A percentile compares a stretch with the other conserved stretches of the same genome.
These are phyloP conservation scores for Tachycineta bicolor DNA, from an alignment of 2,113 vertebrate genomes.

Conservation along the genomic window DNA sequence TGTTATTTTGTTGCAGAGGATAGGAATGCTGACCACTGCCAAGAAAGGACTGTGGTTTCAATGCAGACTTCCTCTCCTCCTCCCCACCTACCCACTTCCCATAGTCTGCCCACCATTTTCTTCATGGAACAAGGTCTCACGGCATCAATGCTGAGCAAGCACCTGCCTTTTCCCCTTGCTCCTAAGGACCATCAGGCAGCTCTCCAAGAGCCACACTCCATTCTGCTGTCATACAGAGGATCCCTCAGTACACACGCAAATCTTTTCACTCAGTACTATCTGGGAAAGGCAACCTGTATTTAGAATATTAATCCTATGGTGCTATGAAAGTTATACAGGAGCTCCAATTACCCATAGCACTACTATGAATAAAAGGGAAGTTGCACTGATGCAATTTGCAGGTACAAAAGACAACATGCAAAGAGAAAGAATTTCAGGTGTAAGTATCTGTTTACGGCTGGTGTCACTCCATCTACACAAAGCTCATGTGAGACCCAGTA, in stretches of 20 bases:
- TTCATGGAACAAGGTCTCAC: neutral
- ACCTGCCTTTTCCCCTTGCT: neutral
- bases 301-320: neutral
- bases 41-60: neutral
- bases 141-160: neutral
- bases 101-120: neutral
- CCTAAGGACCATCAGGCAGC: neutral
- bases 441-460: neutral
- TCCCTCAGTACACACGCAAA: neutral
- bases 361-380: neutral
- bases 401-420: neutral
- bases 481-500: accelerated
- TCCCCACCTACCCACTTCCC: neutral
- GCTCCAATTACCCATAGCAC: neutral
- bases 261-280: neutral
- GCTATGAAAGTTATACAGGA: neutral
- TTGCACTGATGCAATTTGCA: neutral
- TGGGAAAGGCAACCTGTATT: neutral
- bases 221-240: accelerated
- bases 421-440: neutral
- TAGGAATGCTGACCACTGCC: neutral
- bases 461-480: neutral
- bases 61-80: neutral
- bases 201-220: neutral
- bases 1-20: neutral